Evolutionary conservation across 1,140 invertebrate species (phyloP).

Genomic region (Neodiprion pinetum): DNA sequence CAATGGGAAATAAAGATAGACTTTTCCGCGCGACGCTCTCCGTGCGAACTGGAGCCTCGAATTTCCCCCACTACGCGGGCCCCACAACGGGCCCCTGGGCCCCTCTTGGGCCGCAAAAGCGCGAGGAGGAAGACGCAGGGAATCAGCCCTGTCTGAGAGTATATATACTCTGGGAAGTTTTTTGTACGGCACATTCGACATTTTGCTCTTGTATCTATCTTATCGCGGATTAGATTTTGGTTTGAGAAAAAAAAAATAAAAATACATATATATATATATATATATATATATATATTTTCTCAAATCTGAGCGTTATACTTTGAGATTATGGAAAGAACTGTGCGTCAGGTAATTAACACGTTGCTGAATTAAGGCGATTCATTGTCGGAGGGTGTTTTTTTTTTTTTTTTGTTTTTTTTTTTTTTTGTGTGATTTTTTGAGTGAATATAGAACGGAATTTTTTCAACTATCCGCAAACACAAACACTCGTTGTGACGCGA

Average conservation of each 20-base stretch:
- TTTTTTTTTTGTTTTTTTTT: too few species aligned
- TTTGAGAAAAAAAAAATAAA: background rate
- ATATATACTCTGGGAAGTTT: slow-evolving; percentile 1
- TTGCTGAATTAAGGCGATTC: too few species aligned
- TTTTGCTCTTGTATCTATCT: background rate
- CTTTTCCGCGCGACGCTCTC: slow-evolving; percentile 45
- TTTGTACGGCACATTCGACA: background rate
- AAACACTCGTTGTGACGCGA: too few species aligned
- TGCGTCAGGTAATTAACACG: background rate
- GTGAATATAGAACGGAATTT: too few species aligned
- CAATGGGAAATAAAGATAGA: slow-evolving; percentile 53
- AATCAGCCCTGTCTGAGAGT: background rate
- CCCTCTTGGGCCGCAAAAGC: too few species aligned
- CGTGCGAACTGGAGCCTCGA: slow-evolving; percentile 44
- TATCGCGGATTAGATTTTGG: background rate
- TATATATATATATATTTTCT: background rate
- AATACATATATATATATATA: background rate
- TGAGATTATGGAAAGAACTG: background rate
- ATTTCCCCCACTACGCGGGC: too few species aligned
- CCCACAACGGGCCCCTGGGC: too few species aligned
- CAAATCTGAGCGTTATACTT: background rate
- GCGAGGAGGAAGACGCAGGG: background rate
- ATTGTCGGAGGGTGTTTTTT: too few species aligned
- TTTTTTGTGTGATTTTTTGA: too few species aligned
- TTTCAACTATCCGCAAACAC: too few species aligned